Base-by-base conservation (phyloP, 2,797 vertebrate species). In the Arctocebus calabarensis region DNA sequence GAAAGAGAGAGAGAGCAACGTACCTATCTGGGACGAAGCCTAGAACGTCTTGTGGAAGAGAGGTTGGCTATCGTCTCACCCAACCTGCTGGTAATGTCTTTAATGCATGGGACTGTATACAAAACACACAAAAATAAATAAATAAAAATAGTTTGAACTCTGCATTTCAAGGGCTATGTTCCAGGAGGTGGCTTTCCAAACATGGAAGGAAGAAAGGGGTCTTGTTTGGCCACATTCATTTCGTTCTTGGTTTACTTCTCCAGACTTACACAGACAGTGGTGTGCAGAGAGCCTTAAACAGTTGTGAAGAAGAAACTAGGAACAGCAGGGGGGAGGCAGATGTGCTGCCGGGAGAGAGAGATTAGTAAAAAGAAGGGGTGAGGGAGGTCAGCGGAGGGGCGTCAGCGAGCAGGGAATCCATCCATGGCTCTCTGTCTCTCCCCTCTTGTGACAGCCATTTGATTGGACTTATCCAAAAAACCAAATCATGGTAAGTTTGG, bases 121-220 rank as follows among this genome's bases (percentile, higher is more conserved):
- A 90, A 40, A 90, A 84, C n/a, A 71, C 59, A 77, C 43, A 43
- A 5, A 43, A 43, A 43, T 43, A 43, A 43, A 43, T 43, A 43
- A 43, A 43, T 43, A 43, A 79, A 87, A 37, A 78, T 84, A 84
- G 95, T 88, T 79, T 73, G 81, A 61, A 14, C 20, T 19, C n/a
- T 48, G 17, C 1, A 29, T 27, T 92, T 88, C 57, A 92, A 88
- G 59, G 86, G 75, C 40, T 93, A 61, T 85, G 78, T 84, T 84
- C 52, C 90, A 94, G 48, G 66, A 94, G 48, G 13, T 70, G 1
- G 29, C 78, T 94, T 96, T 75, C 79, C 74, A 93, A 75, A 86
- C 40, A 91, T 22, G 13, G 37, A 88, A 83, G 29, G 23, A 92
- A 94, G 45, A 61, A 5, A 85, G 91, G 10, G 27, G 22, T 83